Percentiles rank a stretch among this genome's conserved stretches.
Conservation (phyloP, 2,888 invertebrate species). For the Hymenopus coronatus region DNA sequence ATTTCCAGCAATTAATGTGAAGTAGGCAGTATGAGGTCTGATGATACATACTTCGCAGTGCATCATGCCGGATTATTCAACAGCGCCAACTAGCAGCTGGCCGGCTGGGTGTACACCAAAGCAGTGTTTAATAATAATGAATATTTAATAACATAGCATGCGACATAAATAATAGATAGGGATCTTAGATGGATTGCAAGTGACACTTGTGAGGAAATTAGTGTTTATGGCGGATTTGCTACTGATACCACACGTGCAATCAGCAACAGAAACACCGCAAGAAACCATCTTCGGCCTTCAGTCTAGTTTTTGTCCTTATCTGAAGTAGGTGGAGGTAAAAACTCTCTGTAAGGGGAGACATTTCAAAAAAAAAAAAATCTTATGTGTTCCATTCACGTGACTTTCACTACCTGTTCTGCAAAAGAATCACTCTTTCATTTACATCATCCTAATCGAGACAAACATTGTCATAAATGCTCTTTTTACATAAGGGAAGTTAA, state of each 20-base stretch:
- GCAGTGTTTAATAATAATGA: not conserved
- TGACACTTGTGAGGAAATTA: conserved; percentile 2
- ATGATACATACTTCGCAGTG: not conserved
- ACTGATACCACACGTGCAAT: not conserved
- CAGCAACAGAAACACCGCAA: too few relatives aligned
- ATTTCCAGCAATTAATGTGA: not conserved
- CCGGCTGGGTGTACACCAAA: not conserved
- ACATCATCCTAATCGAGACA: too few relatives aligned
- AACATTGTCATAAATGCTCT: too few relatives aligned
- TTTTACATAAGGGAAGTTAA: too few relatives aligned
- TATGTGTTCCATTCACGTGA: too few relatives aligned
- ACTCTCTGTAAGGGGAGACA: too few relatives aligned
- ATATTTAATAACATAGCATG: not conserved
- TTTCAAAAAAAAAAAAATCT: too few relatives aligned
- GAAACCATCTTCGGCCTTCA: too few relatives aligned
- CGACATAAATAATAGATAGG: not conserved
- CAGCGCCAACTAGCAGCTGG: not conserved
- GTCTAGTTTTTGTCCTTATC: too few relatives aligned
- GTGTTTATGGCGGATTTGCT: not conserved
- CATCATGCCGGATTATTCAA: not conserved
- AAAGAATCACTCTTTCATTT: too few relatives aligned
- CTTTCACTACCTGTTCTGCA: too few relatives aligned
- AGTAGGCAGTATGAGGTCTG: not conserved
- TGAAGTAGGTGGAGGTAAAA: too few relatives aligned
- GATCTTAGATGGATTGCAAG: not conserved